Percentiles rank a stretch among this genome's conserved stretches.
Evolutionary conservation across 2,888 invertebrate species (phyloP).

Genomic region (Allolobophora icterica): DNA sequence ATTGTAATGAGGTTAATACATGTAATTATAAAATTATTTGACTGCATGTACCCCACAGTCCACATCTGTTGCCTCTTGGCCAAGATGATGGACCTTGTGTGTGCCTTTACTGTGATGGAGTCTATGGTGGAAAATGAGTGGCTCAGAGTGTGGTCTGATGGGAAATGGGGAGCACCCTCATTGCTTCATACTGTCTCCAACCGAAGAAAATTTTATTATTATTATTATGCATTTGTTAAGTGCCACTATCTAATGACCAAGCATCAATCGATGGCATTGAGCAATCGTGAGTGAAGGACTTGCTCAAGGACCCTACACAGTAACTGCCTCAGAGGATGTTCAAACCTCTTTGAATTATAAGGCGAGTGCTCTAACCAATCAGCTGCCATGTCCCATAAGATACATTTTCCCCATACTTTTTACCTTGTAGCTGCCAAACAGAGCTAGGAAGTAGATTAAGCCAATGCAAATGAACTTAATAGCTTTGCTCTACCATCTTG

Average conservation of each 20-base stretch:
- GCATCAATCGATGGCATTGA: no score
- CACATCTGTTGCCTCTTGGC: not conserved
- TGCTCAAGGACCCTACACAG: no score
- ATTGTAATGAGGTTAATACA: not conserved
- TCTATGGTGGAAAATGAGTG: not conserved
- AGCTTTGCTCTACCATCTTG: not conserved
- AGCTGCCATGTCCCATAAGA: no score
- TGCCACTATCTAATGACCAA: no score
- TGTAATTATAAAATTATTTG: no score
- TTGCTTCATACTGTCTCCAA: not conserved
- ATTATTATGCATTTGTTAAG: no score
- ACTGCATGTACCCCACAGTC: not conserved
- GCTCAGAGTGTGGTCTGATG: not conserved
- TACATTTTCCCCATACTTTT: no score
- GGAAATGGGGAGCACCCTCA: not conserved
- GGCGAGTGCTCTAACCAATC: no score
- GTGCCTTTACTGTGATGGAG: not conserved
- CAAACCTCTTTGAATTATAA: no score
- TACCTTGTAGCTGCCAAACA: not conserved
- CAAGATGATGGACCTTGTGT: not conserved
- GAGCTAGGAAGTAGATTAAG: not conserved
- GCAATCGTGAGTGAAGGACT: no score
- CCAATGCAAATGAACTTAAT: not conserved
- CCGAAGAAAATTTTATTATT: no score
- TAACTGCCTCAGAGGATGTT: no score